A percentile compares a stretch with the other conserved stretches of the same genome.
Conservation (phyloP, 2,888 invertebrate species). For the Sesia apiformis region DNA sequence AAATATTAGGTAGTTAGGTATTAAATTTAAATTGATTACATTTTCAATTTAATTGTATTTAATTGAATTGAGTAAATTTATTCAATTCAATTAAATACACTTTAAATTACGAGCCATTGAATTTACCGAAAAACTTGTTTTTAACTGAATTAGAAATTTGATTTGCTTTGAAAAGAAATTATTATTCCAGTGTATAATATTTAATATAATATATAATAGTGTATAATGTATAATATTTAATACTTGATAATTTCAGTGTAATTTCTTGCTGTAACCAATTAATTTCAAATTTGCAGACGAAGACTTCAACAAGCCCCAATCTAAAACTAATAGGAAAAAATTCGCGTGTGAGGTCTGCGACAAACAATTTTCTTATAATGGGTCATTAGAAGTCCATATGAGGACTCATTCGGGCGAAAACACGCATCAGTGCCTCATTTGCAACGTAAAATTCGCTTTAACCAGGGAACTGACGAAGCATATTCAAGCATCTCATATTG, state of each 20-base stretch:
- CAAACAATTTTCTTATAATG: constrained; percentile 33
- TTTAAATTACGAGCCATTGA: too few relatives aligned
- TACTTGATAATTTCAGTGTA: neutral
- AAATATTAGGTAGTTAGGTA: too few relatives aligned
- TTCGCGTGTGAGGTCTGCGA: constrained; percentile 23
- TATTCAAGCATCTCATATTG: constrained; percentile 29
- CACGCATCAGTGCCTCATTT: constrained; percentile 38
- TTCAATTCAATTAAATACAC: too few relatives aligned
- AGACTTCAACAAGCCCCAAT: constrained; percentile 1
- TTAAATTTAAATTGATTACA: too few relatives aligned
- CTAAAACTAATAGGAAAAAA: constrained; percentile 13
- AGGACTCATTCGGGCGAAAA: constrained; percentile 40
- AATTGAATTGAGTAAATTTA: too few relatives aligned
- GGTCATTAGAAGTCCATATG: constrained; percentile 35
- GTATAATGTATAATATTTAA: neutral
- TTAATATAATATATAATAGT: too few relatives aligned
- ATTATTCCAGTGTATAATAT: too few relatives aligned
- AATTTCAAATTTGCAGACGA: constrained; percentile 1
- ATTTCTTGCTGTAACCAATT: neutral
- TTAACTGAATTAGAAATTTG: too few relatives aligned
- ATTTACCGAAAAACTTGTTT: too few relatives aligned
- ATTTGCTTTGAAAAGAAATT: too few relatives aligned
- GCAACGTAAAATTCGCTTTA: constrained; percentile 31
- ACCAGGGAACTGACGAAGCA: constrained; percentile 51
- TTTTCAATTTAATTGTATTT: too few relatives aligned